A percentile compares a stretch with the other conserved stretches of the same genome.
Evolutionary conservation across 2,113 vertebrate species (phyloP).

Genomic region (Megaleporinus macrocephalus): DNA sequence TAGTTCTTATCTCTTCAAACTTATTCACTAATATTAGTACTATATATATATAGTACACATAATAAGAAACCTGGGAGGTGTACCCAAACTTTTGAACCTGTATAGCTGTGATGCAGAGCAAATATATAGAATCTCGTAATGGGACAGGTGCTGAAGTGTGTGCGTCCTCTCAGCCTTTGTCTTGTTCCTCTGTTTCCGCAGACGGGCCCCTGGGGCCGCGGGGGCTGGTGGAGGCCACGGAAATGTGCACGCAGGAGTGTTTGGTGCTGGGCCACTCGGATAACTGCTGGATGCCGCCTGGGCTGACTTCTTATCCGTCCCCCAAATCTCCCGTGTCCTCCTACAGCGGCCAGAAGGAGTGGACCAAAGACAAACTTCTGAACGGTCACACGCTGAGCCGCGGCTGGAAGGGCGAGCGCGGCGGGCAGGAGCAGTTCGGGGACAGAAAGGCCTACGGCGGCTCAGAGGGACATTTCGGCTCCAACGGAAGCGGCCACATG

Average conservation of each 20-base stretch:
- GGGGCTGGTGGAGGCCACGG: slow-evolving; percentile 95
- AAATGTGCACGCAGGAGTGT: slow-evolving; percentile 99
- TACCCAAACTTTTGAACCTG: too few relatives aligned
- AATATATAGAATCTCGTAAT: too few relatives aligned
- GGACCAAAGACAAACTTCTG: slow-evolving; percentile 96
- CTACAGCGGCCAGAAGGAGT: slow-evolving; percentile 93
- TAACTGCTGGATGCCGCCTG: slow-evolving; percentile 99
- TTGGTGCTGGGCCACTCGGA: slow-evolving; percentile 97
- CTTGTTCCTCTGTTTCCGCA: slow-evolving; percentile 57
- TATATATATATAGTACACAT: too few relatives aligned
- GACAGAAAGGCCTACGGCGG: slow-evolving; percentile 94
- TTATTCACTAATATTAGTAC: too few relatives aligned
- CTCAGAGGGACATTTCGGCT: slow-evolving; percentile 86
- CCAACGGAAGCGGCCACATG: slow-evolving; percentile 84
- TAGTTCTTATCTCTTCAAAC: too few relatives aligned
- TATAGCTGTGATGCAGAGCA: too few relatives aligned
- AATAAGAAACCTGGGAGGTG: too few relatives aligned
- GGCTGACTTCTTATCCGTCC: slow-evolving; percentile 88
- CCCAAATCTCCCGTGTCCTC: slow-evolving; percentile 93
- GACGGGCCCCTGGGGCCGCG: slow-evolving; percentile 93
- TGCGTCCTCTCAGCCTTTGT: neutral
- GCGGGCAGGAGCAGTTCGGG: slow-evolving; percentile 90
- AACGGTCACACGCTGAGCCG: slow-evolving; percentile 96
- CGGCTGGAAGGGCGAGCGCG: slow-evolving; percentile 92
- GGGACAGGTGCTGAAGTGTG: too few relatives aligned